phyloP scores from a whole-genome alignment of 2,797 vertebrate genomes.

The Squalus acanthias region DNA sequence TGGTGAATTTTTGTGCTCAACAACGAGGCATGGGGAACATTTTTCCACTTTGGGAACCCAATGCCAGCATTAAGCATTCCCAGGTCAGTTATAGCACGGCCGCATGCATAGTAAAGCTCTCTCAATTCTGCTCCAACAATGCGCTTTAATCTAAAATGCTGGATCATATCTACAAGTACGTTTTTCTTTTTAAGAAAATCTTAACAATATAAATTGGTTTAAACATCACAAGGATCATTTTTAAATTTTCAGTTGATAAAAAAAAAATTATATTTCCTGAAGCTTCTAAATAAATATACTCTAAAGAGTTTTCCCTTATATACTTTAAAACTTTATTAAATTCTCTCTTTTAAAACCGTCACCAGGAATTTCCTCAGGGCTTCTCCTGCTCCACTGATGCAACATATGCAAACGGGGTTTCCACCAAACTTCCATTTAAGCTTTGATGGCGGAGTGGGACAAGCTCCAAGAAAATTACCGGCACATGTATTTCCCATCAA shows the following conservation, averaged over 20 bases:
- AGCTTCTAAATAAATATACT: neutral
- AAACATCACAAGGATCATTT: neutral
- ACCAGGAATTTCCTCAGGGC: neutral
- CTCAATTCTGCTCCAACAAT: neutral
- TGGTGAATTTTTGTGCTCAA: neutral
- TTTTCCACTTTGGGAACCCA: neutral
- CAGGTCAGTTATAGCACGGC: neutral
- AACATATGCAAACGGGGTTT: neutral
- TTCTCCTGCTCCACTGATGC: neutral
- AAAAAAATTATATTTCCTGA: neutral
- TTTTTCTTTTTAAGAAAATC: neutral
- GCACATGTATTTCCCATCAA: neutral
- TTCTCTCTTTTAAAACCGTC: neutral
- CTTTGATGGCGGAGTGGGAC: neutral
- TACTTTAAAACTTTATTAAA: neutral
- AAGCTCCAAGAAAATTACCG: neutral
- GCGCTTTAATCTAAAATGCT: neutral
- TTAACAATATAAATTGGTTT: neutral
- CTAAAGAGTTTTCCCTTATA: neutral
- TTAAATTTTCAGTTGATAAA: neutral
- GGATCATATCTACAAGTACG: neutral
- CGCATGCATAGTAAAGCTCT: neutral
- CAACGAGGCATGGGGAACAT: neutral
- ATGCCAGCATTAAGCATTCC: constrained; percentile 8
- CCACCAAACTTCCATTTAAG: neutral